Percentiles rank a stretch among this genome's conserved stretches.
phyloP scores from a whole-genome alignment of 2,888 invertebrate genomes.

The Luperina testacea region DNA sequence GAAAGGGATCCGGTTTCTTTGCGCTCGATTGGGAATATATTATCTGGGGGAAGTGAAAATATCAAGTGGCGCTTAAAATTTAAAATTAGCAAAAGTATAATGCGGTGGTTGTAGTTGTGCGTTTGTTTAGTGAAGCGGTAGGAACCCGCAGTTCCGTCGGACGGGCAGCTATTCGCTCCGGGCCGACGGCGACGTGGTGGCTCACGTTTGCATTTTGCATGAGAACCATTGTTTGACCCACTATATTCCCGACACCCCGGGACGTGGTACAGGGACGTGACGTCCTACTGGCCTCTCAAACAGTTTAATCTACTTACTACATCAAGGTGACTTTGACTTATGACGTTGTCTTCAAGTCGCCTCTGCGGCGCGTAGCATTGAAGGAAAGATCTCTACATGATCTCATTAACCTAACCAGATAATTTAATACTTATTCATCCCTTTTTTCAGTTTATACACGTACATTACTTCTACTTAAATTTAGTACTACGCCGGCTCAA shows the following conservation, averaged over 20 bases:
- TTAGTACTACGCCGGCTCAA: slow-evolving; percentile 14
- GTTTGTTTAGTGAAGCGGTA: slow-evolving; percentile 75
- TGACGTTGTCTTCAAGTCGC: slow-evolving; percentile 17
- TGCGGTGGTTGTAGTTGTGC: slow-evolving; percentile 64
- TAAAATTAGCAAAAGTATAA: slow-evolving; percentile 75
- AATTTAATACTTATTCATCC: slow-evolving; percentile 10
- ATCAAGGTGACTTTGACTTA: slow-evolving; percentile 52
- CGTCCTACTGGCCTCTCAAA: slow-evolving; percentile 55
- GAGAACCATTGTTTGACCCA: slow-evolving; percentile 80
- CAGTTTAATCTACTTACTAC: slow-evolving; percentile 71
- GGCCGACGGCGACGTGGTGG: slow-evolving; percentile 67
- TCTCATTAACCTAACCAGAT: slow-evolving; percentile 18
- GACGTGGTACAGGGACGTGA: slow-evolving; percentile 56
- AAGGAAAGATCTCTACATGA: slow-evolving; percentile 28
- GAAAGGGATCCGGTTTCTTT: slow-evolving; percentile 68
- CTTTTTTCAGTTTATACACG: slow-evolving; percentile 1
- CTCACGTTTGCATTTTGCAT: slow-evolving; percentile 83
- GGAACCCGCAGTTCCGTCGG: slow-evolving; percentile 73
- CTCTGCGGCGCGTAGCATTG: slow-evolving; percentile 10
- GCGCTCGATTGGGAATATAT: slow-evolving; percentile 58
- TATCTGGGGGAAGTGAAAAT: slow-evolving; percentile 52
- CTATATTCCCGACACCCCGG: slow-evolving; percentile 69
- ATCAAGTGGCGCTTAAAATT: slow-evolving; percentile 68
- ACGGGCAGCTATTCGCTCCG: slow-evolving; percentile 70
- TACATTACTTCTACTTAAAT: slow-evolving; percentile 22